Base-by-base conservation (phyloP, 1,140 invertebrate species). In the Aphelinus certus region DNA sequence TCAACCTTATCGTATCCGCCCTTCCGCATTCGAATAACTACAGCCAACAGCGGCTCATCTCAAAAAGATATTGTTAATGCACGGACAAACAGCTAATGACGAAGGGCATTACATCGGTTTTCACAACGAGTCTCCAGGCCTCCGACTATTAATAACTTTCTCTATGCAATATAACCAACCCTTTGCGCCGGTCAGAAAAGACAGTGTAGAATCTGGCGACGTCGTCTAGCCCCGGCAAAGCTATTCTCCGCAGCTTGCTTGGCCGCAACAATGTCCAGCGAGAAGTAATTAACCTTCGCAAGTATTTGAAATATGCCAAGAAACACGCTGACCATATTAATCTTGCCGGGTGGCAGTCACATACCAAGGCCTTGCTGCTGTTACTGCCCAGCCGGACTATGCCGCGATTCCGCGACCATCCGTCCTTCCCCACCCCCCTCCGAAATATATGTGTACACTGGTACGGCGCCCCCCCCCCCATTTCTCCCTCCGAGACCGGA, bases 321-420 rank as follows among this genome's bases (percentile, higher is more conserved):
- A 85, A 86, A 86, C 82, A 84, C 68, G 82, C 81, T 84, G 84
- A 84, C 84, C 84, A 83, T 82, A 85, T 84, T 86, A 84, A 85
- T 86, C 83, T 84, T 85, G 78, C 79, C 53, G 70, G 55, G 64
- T 57, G 65, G 53, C 42, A 72, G 42, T 60, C 63, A 79, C 79
- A 85, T 85, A 82, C 80, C 81, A 78, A 79, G 78, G 78, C 26
- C 26, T 26, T 26, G 26, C 26, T 26, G 26, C 26, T 26, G 26
- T 26, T 26, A 26, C 26, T 26, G 26, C 10, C 10, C 46, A 3
- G 48, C 2, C 43, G 69, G 69, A 55, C 61, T 55, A 2, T 63
- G 3, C 26, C 7, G 57, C 49, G 48, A 71, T 63, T 63, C 42
- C 43, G 7, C 10, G 45, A 26, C 26, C 26, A 26, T 26, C 26